Conservation (phyloP, 2,113 vertebrate genomes). For the Peromyscus leucopus region DNA sequence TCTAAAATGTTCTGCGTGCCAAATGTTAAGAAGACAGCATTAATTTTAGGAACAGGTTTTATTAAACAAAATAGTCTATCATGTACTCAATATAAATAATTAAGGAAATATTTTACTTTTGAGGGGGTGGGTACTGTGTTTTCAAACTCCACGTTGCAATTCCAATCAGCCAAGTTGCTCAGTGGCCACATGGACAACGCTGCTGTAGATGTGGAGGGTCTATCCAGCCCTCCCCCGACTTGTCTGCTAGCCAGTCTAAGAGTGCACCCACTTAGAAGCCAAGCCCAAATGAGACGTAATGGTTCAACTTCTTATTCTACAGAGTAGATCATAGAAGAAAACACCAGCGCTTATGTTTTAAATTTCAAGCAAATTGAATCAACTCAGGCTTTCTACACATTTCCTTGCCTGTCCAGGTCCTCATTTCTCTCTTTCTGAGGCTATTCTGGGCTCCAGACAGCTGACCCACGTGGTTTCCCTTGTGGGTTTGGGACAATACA, state of each 20-base stretch:
- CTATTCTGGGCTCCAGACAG: neutral
- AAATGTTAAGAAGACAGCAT: conserved; percentile 26
- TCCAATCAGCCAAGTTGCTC: neutral
- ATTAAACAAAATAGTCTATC: neutral
- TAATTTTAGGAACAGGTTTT: neutral
- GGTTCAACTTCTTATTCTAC: neutral
- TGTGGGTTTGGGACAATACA: neutral
- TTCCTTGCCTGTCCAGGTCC: conserved; percentile 14
- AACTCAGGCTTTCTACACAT: neutral
- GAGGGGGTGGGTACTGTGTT: too few relatives aligned
- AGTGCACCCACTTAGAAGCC: neutral
- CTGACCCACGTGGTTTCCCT: neutral
- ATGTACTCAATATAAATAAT: conserved; percentile 8
- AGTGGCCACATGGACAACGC: neutral
- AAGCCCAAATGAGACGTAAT: neutral
- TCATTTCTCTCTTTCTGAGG: neutral
- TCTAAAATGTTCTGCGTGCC: conserved; percentile 22
- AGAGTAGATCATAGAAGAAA: neutral
- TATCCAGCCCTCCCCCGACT: neutral
- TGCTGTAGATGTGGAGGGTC: neutral
- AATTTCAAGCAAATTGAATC: conserved; percentile 1
- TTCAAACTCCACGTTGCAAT: neutral
- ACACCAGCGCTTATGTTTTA: neutral
- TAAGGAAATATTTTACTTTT: conserved; percentile 44
- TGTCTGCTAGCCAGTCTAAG: neutral